Evolutionary conservation across 2,113 vertebrate genomes (phyloP).

Genomic region (Chloropsis hardwickii): DNA sequence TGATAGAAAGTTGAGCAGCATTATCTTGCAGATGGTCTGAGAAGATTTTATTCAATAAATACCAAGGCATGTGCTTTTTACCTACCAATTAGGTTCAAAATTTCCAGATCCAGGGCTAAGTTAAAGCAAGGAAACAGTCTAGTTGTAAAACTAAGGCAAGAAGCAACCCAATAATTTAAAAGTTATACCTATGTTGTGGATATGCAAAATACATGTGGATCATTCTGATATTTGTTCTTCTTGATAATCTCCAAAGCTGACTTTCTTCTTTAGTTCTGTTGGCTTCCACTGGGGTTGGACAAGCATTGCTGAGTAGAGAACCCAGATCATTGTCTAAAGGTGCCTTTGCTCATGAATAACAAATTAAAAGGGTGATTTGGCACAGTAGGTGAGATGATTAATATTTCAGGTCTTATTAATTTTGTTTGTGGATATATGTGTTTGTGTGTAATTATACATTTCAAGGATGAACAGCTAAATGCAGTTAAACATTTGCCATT

Average conservation of each 20-base stretch:
- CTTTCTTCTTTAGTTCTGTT: background rate
- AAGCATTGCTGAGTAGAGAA: background rate
- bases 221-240: background rate
- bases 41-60: slow-evolving; percentile 29
- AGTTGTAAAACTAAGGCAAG: background rate
- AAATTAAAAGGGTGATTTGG: slow-evolving; percentile 10
- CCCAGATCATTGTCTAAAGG: background rate
- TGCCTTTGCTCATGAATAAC: background rate
- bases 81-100: background rate
- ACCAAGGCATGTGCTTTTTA: background rate
- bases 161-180: background rate
- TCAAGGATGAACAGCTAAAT: slow-evolving; percentile 46
- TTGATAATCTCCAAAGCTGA: background rate
- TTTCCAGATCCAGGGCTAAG: background rate
- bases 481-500: slow-evolving; percentile 55
- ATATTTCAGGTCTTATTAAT: background rate
- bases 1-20: slow-evolving; percentile 4
- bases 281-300: background rate
- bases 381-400: background rate
- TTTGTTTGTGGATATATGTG: background rate
- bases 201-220: background rate
- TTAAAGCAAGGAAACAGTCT: background rate
- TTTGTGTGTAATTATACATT: background rate
- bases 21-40: slow-evolving; percentile 35
- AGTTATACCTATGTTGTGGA: background rate